Evolutionary conservation across 2,113 vertebrate species (phyloP).

Genomic region (Euleptes europaea): DNA sequence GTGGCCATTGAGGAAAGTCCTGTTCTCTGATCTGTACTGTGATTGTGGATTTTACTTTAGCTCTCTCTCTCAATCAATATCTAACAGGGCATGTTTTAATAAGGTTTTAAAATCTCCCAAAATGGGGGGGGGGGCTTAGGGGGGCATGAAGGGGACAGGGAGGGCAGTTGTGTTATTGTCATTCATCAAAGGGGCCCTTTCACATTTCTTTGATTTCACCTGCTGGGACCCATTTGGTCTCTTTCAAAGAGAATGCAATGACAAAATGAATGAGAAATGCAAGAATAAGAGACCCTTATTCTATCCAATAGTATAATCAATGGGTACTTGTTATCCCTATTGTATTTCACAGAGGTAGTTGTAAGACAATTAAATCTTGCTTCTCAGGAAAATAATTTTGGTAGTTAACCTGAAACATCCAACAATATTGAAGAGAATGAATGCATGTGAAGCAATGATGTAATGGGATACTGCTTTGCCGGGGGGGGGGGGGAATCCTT

Average conservation of each 20-base stretch:
- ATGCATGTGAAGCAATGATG: constrained; percentile 80
- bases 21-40: constrained; percentile 73
- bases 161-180: constrained; percentile 84
- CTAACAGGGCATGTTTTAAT: constrained; percentile 92
- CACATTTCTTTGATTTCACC: constrained; percentile 98
- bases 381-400: constrained; percentile 82
- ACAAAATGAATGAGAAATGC: constrained; percentile 89
- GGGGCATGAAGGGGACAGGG: neutral
- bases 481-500: constrained; percentile 27
- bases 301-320: constrained; percentile 88
- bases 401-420: constrained; percentile 82
- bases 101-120: constrained; percentile 90
- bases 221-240: constrained; percentile 96
- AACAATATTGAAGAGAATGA: constrained; percentile 77
- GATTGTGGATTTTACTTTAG: constrained; percentile 92
- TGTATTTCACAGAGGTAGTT: constrained; percentile 85
- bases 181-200: constrained; percentile 87
- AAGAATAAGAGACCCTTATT: constrained; percentile 84
- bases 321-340: constrained; percentile 88
- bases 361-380: constrained; percentile 84
- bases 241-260: constrained; percentile 90
- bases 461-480: constrained; percentile 76
- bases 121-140: constrained; percentile 53
- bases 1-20: constrained; percentile 68
- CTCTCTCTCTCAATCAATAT: constrained; percentile 88